phyloP scores from a whole-genome alignment of 2,113 vertebrate species.

The Barnardius zonarius region DNA sequence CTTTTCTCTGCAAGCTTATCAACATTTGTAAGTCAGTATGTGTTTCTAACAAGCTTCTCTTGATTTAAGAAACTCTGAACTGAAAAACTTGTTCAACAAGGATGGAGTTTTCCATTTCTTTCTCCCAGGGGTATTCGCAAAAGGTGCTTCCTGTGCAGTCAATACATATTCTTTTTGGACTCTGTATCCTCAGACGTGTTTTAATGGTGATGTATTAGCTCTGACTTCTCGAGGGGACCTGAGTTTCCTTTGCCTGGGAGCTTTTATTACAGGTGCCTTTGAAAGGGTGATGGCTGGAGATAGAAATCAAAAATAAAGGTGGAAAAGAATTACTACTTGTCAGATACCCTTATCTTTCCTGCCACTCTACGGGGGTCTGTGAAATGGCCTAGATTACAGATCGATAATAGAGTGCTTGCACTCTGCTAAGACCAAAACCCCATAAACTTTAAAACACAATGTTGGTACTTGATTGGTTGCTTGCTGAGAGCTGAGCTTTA shows the following conservation, averaged over 20 bases:
- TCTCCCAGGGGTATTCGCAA: background rate
- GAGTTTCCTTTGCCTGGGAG: background rate
- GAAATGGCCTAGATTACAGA: conserved; percentile 1
- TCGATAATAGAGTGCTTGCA: background rate
- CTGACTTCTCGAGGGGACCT: background rate
- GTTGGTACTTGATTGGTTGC: background rate
- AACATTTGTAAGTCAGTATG: too few species aligned
- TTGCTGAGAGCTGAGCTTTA: background rate
- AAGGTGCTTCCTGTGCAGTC: background rate
- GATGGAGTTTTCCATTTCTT: background rate
- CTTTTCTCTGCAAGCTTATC: too few species aligned
- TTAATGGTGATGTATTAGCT: background rate
- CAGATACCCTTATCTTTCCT: conserved; percentile 16
- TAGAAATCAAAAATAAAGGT: conserved; percentile 20
- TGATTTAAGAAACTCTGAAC: background rate
- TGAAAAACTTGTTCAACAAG: background rate
- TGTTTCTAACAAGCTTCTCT: background rate
- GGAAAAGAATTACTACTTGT: conserved; percentile 23
- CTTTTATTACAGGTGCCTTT: conserved; percentile 20
- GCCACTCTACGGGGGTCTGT: background rate
- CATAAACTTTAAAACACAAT: background rate
- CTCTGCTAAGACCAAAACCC: background rate
- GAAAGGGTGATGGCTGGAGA: background rate
- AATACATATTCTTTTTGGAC: background rate
- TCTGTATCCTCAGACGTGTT: background rate